A percentile compares a stretch with the other conserved stretches of the same genome.
phyloP scores from a whole-genome alignment of 2,888 invertebrate genomes.

The Caenorhabditis afra region DNA sequence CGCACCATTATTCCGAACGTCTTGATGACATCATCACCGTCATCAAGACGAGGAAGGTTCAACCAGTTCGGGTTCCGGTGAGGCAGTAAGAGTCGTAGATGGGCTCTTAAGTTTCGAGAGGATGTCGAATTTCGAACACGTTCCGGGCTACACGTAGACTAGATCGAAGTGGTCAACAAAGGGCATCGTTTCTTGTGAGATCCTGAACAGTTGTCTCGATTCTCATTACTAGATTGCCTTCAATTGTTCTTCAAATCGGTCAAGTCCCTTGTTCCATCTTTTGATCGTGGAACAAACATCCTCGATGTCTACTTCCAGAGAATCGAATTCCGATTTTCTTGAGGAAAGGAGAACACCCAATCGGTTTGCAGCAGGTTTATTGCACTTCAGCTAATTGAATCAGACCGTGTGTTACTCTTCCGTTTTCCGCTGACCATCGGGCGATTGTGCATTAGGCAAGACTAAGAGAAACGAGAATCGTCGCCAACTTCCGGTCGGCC shows the following conservation, averaged over 20 bases:
- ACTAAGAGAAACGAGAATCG: slow-evolving; percentile 1
- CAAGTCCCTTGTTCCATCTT: slow-evolving; percentile 40
- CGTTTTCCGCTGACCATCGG: slow-evolving; percentile 28
- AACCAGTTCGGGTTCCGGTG: slow-evolving; percentile 7
- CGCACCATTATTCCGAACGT: slow-evolving; percentile 37
- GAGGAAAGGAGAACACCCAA: slow-evolving; percentile 27
- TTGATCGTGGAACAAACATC: slow-evolving; percentile 15
- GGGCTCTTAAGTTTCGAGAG: background rate
- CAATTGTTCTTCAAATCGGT: slow-evolving; percentile 27
- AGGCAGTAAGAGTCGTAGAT: background rate
- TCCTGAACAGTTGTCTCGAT: slow-evolving; percentile 29
- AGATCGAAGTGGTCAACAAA: background rate
- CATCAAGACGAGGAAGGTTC: too few species aligned
- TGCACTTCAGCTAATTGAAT: slow-evolving; percentile 57
- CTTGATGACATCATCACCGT: slow-evolving; percentile 29
- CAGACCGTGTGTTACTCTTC: slow-evolving; percentile 38
- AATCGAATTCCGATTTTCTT: slow-evolving; percentile 24
- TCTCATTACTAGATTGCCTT: slow-evolving; percentile 27
- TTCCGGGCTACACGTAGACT: background rate
- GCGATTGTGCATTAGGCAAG: slow-evolving; percentile 40
- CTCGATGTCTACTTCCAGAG: slow-evolving; percentile 16
- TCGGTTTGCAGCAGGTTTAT: slow-evolving; percentile 46
- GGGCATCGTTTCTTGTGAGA: slow-evolving; percentile 6
- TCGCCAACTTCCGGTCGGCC: slow-evolving; percentile 32
- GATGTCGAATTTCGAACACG: background rate